phyloP scores from a whole-genome alignment of 2,113 vertebrate species.

The Mohoua ochrocephala region DNA sequence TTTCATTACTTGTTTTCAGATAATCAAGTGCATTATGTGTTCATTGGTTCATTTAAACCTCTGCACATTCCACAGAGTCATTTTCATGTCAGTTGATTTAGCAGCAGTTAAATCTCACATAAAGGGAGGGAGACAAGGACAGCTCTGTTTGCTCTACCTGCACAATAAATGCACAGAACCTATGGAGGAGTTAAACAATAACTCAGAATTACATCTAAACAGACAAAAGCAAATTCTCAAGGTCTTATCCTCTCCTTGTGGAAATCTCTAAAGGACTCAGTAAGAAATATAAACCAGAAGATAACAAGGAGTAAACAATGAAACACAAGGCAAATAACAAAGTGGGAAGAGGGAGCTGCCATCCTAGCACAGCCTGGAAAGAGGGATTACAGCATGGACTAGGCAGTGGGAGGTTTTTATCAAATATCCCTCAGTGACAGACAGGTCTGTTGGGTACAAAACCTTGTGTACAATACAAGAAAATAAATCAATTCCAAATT shows the following conservation, averaged over 20 bases:
- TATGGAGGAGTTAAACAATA: background rate
- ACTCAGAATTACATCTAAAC: background rate
- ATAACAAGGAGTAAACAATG: conserved; percentile 4
- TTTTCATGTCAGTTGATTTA: conserved; percentile 6
- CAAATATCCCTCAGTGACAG: background rate
- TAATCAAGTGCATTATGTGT: background rate
- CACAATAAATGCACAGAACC: background rate
- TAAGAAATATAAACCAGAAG: background rate
- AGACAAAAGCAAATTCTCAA: conserved; percentile 10
- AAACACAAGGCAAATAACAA: background rate
- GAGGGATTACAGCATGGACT: background rate
- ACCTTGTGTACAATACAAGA: background rate
- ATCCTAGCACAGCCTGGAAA: background rate
- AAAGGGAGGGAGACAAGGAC: conserved; percentile 24
- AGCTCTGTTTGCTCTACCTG: background rate
- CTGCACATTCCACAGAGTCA: background rate
- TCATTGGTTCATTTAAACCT: background rate
- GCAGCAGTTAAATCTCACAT: background rate
- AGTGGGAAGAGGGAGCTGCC: background rate
- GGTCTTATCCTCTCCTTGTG: background rate
- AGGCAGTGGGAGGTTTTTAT: background rate
- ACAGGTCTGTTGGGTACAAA: background rate
- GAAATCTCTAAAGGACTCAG: background rate
- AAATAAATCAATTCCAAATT: background rate
- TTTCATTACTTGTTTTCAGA: background rate